Conservation (phyloP, 2,888 invertebrate species). For the Rapana venosa region DNA sequence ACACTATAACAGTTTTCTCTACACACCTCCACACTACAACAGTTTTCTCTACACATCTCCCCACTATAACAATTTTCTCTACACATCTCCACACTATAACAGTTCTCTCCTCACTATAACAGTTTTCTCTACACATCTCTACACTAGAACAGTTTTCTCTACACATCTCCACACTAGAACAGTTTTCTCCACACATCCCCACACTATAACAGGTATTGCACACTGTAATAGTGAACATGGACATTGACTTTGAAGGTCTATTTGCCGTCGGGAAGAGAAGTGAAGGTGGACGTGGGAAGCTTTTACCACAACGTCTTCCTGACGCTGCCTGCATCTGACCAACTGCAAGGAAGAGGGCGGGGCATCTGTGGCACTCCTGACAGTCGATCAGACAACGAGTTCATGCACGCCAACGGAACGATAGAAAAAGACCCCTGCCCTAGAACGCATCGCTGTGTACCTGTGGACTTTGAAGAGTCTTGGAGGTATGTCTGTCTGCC, state of each 20-base stretch:
- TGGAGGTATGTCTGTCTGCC: not conserved
- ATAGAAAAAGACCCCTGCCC: not conserved
- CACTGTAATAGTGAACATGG: no score
- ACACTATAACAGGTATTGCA: no score
- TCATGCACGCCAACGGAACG: not conserved
- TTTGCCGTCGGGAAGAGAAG: not conserved
- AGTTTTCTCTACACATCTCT: no score
- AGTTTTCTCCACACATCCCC: no score
- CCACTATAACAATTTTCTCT: no score
- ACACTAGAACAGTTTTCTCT: no score
- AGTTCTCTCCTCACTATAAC: no score
- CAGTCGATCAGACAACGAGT: not conserved
- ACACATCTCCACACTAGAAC: no score
- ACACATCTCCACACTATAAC: no score
- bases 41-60: no score
- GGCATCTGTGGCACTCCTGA: constrained; percentile 20
- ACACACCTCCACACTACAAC: no score
- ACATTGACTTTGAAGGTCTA: not conserved
- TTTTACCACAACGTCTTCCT: not conserved
- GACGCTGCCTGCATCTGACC: not conserved
- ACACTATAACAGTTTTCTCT: no score
- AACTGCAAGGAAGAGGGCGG: not conserved
- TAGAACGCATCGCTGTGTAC: not conserved
- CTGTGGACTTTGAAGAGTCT: not conserved
- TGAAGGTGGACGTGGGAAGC: not conserved